Conservation (phyloP, 2,888 invertebrate species). For the Lomographa bimaculata region DNA sequence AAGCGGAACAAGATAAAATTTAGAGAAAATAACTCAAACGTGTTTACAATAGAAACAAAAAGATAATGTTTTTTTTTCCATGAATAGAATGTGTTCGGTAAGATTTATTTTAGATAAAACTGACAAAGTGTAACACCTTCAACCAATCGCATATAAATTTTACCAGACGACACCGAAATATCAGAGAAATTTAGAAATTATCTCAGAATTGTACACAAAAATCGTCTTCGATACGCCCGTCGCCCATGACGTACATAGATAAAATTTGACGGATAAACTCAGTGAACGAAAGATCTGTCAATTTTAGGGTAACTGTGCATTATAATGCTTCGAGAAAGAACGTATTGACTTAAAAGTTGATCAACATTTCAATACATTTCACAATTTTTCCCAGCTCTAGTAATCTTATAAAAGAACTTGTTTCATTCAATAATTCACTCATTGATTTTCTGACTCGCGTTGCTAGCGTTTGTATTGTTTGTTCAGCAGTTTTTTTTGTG, state of each 20-base stretch:
- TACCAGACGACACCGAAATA: neutral
- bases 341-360: too few species aligned
- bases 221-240: slow-evolving; percentile 51
- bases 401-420: slow-evolving; percentile 4
- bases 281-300: neutral
- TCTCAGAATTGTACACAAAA: slow-evolving; percentile 7
- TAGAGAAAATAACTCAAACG: slow-evolving; percentile 44
- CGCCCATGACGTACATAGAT: slow-evolving; percentile 33
- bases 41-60: slow-evolving; percentile 55
- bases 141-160: neutral
- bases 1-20: slow-evolving; percentile 32
- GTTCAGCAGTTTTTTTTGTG: slow-evolving; percentile 9
- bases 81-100: neutral
- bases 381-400: slow-evolving; percentile 9
- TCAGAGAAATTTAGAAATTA: slow-evolving; percentile 2
- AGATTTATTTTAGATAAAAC: neutral
- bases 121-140: too few species aligned
- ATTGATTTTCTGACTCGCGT: slow-evolving; percentile 24
- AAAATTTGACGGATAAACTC: slow-evolving; percentile 3
- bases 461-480: slow-evolving; percentile 21
- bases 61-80: slow-evolving; percentile 12
- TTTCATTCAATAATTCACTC: slow-evolving; percentile 11
- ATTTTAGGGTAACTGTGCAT: neutral
- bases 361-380: too few species aligned
- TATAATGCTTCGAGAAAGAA: too few species aligned